Conservation (phyloP, 2,888 invertebrate species). For the Apeira syringaria region DNA sequence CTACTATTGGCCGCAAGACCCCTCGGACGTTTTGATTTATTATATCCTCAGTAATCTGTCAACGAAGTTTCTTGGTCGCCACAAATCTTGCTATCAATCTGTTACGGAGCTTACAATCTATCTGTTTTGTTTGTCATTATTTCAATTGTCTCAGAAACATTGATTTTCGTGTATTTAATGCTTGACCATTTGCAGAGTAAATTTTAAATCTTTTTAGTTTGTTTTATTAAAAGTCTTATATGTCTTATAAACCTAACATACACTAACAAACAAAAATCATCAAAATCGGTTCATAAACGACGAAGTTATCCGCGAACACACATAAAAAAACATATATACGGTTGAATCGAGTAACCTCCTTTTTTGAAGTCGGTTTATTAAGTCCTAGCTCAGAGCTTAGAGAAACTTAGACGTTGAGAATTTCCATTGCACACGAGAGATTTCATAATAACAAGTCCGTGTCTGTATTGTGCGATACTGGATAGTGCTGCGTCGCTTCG, state of each 20-base stretch:
- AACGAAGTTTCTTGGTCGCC: slow-evolving; percentile 49
- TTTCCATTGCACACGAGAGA: slow-evolving; percentile 7
- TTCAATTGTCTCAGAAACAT: slow-evolving; percentile 40
- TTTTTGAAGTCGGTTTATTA: too few relatives aligned
- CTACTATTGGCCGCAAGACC: slow-evolving; percentile 35
- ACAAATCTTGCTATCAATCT: slow-evolving; percentile 52
- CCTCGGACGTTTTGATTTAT: slow-evolving; percentile 43
- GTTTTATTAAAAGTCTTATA: too few relatives aligned
- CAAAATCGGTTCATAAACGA: too few relatives aligned
- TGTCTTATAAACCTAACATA: too few relatives aligned
- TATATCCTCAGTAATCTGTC: slow-evolving; percentile 49
- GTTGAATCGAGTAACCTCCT: too few relatives aligned
- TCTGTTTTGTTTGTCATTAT: slow-evolving; percentile 47
- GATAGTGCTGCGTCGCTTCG: slow-evolving; percentile 31
- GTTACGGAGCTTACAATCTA: slow-evolving; percentile 35
- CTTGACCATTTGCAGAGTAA: background rate
- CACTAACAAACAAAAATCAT: too few relatives aligned
- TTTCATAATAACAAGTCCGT: slow-evolving; percentile 13
- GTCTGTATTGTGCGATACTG: slow-evolving; percentile 13
- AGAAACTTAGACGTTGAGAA: background rate
- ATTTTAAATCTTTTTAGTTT: background rate
- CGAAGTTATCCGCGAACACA: too few relatives aligned
- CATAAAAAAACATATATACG: too few relatives aligned
- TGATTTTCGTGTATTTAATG: slow-evolving; percentile 27
- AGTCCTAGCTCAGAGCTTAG: background rate